Percentiles rank a stretch among this genome's conserved stretches.
Evolutionary conservation across 37 sponge, comb jelly and placozoan species (phyloP).

Genomic region (Oscarella lobularis): DNA sequence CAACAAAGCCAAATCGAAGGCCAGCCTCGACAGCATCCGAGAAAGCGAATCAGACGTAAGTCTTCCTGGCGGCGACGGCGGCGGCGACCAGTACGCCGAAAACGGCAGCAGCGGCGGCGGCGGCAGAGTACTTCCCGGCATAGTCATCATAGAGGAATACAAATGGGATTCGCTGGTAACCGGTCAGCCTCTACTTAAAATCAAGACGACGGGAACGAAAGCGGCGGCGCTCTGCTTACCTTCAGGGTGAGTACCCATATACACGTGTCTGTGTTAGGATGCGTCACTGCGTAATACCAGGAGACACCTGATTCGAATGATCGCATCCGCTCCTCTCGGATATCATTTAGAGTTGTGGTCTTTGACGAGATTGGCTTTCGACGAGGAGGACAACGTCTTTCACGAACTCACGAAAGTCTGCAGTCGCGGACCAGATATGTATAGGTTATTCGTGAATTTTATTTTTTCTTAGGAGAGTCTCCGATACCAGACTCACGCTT

Average conservation of each 20-base stretch:
- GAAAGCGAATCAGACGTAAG: neutral
- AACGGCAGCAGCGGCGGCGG: neutral
- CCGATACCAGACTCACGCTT: neutral
- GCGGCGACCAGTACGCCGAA: too few species aligned
- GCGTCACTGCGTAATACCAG: conserved; percentile 8
- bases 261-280: neutral
- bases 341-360: conserved; percentile 53
- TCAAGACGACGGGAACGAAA: conserved; percentile 28
- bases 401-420: neutral
- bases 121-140: conserved; percentile 21
- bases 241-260: conserved; percentile 23
- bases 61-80: neutral
- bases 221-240: conserved; percentile 23
- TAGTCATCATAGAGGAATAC: conserved; percentile 32
- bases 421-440: neutral
- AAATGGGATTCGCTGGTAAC: conserved; percentile 25
- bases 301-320: conserved; percentile 30
- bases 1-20: conserved; percentile 12
- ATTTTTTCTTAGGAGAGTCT: neutral
- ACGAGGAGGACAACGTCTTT: neutral
- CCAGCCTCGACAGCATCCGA: conserved; percentile 7
- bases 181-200: conserved; percentile 10
- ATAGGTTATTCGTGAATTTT: neutral
- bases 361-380: neutral
- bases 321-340: conserved; percentile 31